These are phyloP conservation scores for Homalodisca vitripennis DNA, from an alignment of 1,140 invertebrate species.

Conservation along the genomic window DNA sequence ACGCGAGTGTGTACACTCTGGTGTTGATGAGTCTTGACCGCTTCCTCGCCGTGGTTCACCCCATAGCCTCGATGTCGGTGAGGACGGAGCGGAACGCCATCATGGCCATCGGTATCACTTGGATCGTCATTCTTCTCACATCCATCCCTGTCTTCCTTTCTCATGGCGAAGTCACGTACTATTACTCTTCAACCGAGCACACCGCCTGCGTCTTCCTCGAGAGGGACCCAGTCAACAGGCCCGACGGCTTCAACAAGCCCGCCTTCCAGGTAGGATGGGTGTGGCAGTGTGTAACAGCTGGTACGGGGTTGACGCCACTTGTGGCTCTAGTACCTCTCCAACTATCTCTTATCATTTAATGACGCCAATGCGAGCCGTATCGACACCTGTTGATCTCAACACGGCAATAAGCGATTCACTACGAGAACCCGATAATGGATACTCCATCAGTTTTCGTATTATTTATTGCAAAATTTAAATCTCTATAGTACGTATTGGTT, in stretches of 20 bases:
- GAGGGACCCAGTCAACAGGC: slow-evolving; percentile 44
- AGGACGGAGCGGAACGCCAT: slow-evolving; percentile 85
- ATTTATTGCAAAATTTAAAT: no score
- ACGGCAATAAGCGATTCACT: no score
- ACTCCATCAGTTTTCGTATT: no score
- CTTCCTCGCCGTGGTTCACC: slow-evolving; percentile 94
- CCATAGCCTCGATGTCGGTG: slow-evolving; percentile 84
- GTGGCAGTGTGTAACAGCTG: neutral
- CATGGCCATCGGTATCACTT: slow-evolving; percentile 73
- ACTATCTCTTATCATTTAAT: neutral
- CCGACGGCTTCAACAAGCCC: slow-evolving; percentile 63
- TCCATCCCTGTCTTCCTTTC: slow-evolving; percentile 75
- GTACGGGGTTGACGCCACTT: neutral
- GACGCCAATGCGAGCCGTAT: neutral
- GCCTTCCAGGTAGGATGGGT: slow-evolving; percentile 56
- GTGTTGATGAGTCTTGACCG: slow-evolving; percentile 92
- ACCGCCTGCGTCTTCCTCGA: slow-evolving; percentile 65
- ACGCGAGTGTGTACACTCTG: slow-evolving; percentile 90
- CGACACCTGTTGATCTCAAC: neutral
- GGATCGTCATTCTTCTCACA: slow-evolving; percentile 75
- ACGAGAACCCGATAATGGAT: no score
- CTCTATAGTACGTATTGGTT: no score
- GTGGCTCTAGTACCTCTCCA: neutral
- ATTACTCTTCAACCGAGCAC: slow-evolving; percentile 58
- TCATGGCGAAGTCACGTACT: slow-evolving; percentile 72